These are phyloP conservation scores for Alligator mississippiensis DNA, from an alignment of 2,113 vertebrate genomes.

Conservation along the genomic window DNA sequence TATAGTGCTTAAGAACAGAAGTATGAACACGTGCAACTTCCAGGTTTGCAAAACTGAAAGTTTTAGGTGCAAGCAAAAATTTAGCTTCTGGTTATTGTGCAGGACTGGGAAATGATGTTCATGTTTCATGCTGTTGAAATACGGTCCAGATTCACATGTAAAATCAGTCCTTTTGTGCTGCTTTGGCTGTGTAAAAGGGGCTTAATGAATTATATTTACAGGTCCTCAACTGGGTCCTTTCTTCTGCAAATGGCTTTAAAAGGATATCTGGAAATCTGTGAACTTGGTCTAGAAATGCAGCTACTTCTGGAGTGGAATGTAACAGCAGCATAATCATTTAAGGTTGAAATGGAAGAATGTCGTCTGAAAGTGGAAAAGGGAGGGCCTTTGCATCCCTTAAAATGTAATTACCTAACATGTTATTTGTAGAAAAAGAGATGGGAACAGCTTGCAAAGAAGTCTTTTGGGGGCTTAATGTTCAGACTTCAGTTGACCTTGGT, in stretches of 20 bases:
- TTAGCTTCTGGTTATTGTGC: accelerated
- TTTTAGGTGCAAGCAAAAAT: not conserved
- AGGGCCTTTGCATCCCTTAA: not conserved
- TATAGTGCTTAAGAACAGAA: not conserved
- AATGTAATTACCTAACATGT: constrained; percentile 16
- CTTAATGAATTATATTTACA: not conserved
- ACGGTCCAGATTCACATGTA: accelerated
- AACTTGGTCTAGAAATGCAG: not conserved
- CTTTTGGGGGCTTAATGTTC: constrained; percentile 13
- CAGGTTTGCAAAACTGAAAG: not conserved
- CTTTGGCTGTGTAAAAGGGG: not conserved
- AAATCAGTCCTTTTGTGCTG: not conserved
- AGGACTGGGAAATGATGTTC: not conserved
- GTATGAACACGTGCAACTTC: not conserved
- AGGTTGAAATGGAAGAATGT: not conserved
- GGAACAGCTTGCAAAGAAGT: constrained; percentile 7
- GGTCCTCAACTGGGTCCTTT: not conserved
- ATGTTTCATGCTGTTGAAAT: not conserved
- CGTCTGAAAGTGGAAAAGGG: not conserved
- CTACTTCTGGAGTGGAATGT: accelerated
- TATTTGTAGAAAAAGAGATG: not conserved
- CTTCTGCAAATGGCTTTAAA: accelerated
- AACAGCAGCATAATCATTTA: not conserved
- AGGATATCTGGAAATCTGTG: not conserved
- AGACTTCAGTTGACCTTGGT: not conserved